Base-by-base conservation (phyloP, 2,888 invertebrate genomes). In the Nowickia ferox region DNA sequence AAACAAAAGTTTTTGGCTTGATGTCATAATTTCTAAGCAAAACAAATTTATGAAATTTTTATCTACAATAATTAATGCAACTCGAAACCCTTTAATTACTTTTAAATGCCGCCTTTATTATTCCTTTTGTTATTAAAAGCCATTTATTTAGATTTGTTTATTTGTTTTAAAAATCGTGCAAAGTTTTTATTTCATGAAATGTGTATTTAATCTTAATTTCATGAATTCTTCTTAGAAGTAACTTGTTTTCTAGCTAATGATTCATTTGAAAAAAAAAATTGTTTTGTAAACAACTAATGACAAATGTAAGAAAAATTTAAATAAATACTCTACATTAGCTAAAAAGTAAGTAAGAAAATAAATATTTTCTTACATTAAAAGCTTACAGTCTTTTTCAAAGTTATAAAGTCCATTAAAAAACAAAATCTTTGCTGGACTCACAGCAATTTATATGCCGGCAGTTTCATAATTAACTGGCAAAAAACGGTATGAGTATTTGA, bases 21-120 rank as follows among this genome's bases (percentile, higher is more conserved):
- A 84, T 84, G 72, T 84, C 78, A 84, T 84, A 66, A 71, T 83
- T 84, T 63, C 51, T 42, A 66, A 53, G 63, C 17, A 65, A 57
- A 59, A 42, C 2, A 68, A 44, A 30, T 40, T 57, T 65, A 65
- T 40, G 9, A n/a, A 72, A 19, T 57, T 48, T 48, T 72, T 69
- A 19, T n/a, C 38, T 57, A 22, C 30, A 22, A 40, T 40, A n/a
- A 9, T 59, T 17, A 59, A 48, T 61, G 69, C n/a, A 84, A 84
- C 44, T 66, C 61, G 10, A 69, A 82, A 72, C 79, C 82, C 83
- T 86, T 79, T 79, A 86, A 83, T 86, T 86, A 86, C 17, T 42
- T 19, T 59, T 38, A 78, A 71, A 66, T 40, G 68, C 86, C 86
- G 86, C 63, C 66, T 76, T 72, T 19, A 48, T 71, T 69, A 22